phyloP scores from a whole-genome alignment of 2,888 invertebrate species.

The Microctonus aethiopoides region DNA sequence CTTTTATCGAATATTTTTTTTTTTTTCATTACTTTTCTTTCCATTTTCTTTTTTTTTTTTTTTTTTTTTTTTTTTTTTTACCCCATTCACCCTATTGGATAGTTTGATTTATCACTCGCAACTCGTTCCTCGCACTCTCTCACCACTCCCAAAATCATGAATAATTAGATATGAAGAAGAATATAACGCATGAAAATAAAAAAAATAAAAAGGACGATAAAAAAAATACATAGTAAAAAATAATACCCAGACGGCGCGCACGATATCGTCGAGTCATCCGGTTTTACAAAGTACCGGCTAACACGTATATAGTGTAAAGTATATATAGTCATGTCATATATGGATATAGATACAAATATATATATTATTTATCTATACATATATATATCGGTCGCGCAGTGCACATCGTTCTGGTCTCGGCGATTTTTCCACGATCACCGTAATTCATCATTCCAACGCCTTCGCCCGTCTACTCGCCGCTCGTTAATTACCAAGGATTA shows the following conservation, averaged over 20 bases:
- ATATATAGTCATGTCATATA: background rate
- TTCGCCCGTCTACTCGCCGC: conserved; percentile 39
- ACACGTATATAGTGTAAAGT: conserved; percentile 3
- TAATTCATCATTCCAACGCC: conserved; percentile 46
- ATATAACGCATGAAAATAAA: background rate
- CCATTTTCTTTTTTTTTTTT: too few relatives aligned
- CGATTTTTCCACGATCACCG: conserved; percentile 34
- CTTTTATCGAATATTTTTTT: background rate
- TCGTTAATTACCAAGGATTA: conserved; percentile 46
- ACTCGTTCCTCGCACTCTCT: background rate
- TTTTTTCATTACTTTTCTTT: background rate
- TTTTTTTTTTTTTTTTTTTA: too few relatives aligned
- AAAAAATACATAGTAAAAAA: background rate
- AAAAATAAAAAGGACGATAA: background rate
- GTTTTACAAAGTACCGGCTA: conserved; percentile 40
- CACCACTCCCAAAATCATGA: conserved; percentile 16
- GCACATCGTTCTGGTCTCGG: conserved; percentile 1
- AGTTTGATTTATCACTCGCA: conserved; percentile 7
- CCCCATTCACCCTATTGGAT: background rate
- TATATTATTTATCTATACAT: conserved; percentile 3
- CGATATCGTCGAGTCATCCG: conserved; percentile 43
- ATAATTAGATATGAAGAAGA: conserved; percentile 18
- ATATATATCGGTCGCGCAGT: conserved; percentile 11
- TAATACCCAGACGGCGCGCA: conserved; percentile 11
- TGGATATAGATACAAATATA: background rate